These are phyloP conservation scores for Netelia melanura DNA, from an alignment of 2,888 invertebrate species.

Conservation along the genomic window DNA sequence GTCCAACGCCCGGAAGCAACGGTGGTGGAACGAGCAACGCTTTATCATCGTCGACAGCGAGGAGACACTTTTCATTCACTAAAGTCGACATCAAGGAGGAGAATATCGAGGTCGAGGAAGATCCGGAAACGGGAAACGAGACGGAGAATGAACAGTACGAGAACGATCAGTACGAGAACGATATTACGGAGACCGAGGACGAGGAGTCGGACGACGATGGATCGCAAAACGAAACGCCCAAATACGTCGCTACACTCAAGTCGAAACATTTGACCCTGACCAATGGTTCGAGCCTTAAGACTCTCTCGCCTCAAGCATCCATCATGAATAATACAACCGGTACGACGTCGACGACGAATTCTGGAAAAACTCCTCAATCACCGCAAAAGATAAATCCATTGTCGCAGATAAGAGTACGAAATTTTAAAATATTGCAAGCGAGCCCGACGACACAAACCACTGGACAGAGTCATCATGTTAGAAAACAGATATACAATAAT, in stretches of 20 bases:
- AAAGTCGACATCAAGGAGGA: slow-evolving; percentile 76
- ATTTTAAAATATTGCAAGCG: slow-evolving; percentile 80
- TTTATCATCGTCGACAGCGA: slow-evolving; percentile 32
- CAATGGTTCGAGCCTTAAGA: slow-evolving; percentile 70
- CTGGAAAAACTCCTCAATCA: slow-evolving; percentile 70
- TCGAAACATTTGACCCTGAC: slow-evolving; percentile 74
- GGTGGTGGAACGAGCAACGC: slow-evolving; percentile 15
- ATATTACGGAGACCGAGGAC: slow-evolving; percentile 86
- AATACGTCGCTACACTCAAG: slow-evolving; percentile 66
- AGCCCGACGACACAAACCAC: slow-evolving; percentile 70
- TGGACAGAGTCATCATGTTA: slow-evolving; percentile 79
- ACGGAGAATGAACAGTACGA: slow-evolving; percentile 82
- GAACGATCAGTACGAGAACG: slow-evolving; percentile 74
- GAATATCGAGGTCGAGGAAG: slow-evolving; percentile 76
- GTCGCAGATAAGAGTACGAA: slow-evolving; percentile 80
- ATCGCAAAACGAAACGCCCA: slow-evolving; percentile 42
- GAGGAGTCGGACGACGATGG: slow-evolving; percentile 76
- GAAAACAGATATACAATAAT: slow-evolving; percentile 82
- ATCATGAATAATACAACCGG: not conserved
- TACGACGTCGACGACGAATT: slow-evolving; percentile 62
- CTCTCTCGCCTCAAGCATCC: slow-evolving; percentile 74
- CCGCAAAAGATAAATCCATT: slow-evolving; percentile 75
- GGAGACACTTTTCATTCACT: slow-evolving; percentile 77
- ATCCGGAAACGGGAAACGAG: slow-evolving; percentile 81
- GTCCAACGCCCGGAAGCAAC: slow-evolving; percentile 67